Percentiles rank a stretch among this genome's conserved stretches.
These are phyloP conservation scores for Sycophaga agraensis DNA, from an alignment of 1,140 invertebrate species.

Conservation along the genomic window DNA sequence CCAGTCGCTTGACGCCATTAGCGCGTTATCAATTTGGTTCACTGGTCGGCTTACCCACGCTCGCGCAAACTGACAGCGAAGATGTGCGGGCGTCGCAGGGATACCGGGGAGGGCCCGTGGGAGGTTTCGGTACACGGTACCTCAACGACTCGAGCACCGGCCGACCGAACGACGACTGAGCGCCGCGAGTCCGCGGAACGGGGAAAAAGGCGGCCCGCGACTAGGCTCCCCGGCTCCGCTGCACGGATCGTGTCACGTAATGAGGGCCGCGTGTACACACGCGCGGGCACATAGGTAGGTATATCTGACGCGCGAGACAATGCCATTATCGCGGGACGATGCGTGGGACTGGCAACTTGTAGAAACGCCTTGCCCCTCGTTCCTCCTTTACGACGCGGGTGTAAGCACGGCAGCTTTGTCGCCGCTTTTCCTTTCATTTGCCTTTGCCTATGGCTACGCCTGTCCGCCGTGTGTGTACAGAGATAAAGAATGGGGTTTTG, in stretches of 20 bases:
- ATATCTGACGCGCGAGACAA: constrained; percentile 35
- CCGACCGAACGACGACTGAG: constrained; percentile 49
- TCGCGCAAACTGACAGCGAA: background rate
- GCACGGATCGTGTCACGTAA: constrained; percentile 48
- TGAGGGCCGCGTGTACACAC: constrained; percentile 28
- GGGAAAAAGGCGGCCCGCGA: constrained; percentile 20
- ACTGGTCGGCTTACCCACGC: background rate
- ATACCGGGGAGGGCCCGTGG: no score
- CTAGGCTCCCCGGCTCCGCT: background rate
- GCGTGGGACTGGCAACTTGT: constrained; percentile 10
- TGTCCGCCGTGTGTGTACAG: no score
- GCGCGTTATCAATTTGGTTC: no score
- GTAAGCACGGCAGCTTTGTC: no score
- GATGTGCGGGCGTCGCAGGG: no score
- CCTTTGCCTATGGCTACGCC: no score
- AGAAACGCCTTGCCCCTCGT: no score
- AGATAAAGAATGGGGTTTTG: no score
- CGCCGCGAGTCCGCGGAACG: background rate
- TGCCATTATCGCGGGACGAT: constrained; percentile 46
- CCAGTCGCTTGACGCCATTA: no score
- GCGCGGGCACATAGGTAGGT: background rate
- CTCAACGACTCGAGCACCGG: constrained; percentile 25
- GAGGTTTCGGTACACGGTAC: no score
- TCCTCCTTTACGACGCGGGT: no score
- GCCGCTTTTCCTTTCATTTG: no score